These are phyloP conservation scores for Zosterops lateralis DNA, from an alignment of 2,113 vertebrate species.

Conservation along the genomic window DNA sequence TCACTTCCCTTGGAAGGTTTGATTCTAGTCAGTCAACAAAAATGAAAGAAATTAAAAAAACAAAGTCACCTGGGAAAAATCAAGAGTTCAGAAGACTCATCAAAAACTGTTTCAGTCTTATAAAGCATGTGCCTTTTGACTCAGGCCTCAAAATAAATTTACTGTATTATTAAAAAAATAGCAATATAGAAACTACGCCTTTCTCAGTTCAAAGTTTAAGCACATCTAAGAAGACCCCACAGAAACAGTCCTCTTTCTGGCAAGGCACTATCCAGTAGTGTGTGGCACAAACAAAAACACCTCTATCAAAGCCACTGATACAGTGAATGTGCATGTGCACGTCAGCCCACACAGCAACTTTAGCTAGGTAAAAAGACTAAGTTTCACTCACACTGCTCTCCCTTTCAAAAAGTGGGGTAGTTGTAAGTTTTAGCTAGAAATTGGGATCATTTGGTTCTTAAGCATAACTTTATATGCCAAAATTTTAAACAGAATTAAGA, in stretches of 20 bases:
- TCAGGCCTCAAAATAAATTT: background rate
- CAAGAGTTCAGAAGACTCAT: background rate
- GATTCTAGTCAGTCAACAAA: background rate
- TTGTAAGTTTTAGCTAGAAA: background rate
- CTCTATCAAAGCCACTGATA: slow-evolving; percentile 36
- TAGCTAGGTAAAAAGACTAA: background rate
- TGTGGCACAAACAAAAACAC: slow-evolving; percentile 38
- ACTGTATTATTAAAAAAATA: slow-evolving; percentile 36
- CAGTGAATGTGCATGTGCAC: background rate
- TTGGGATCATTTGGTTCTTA: background rate
- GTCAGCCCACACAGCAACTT: background rate
- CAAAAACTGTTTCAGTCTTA: background rate
- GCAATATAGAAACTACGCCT: background rate
- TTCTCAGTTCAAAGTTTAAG: background rate
- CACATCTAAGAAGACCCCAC: background rate
- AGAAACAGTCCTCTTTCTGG: background rate
- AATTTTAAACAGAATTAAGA: background rate
- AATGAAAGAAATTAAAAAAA: background rate
- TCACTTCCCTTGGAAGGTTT: background rate
- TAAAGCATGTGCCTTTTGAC: background rate
- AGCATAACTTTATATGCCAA: background rate
- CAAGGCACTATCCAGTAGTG: slow-evolving; percentile 61
- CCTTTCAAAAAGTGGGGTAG: background rate
- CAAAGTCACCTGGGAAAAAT: background rate
- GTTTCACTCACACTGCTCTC: background rate